Percentiles rank a stretch among this genome's conserved stretches.
phyloP scores from a whole-genome alignment of 2,113 vertebrate genomes.

The Chitala chitala region DNA sequence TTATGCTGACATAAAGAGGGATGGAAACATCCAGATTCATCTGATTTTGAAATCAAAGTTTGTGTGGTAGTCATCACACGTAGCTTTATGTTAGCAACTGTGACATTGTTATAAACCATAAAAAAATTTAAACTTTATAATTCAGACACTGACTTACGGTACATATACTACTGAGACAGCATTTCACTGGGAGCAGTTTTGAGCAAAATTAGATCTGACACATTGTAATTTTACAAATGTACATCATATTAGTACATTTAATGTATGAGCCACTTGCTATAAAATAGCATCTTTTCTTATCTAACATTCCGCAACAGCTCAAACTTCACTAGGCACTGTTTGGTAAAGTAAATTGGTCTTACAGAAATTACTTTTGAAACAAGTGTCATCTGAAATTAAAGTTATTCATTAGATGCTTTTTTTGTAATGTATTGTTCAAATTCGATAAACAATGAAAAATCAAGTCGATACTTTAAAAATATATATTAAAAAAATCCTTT shows the following conservation, averaged over 20 bases:
- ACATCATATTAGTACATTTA: too few relatives aligned
- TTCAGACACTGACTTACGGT: neutral
- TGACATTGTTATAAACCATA: too few relatives aligned
- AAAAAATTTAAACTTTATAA: neutral
- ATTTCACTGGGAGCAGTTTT: neutral
- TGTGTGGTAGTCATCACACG: neutral
- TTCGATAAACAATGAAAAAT: too few relatives aligned
- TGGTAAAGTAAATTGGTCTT: neutral
- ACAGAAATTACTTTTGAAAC: neutral
- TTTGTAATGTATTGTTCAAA: neutral
- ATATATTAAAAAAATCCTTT: too few relatives aligned
- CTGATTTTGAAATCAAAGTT: too few relatives aligned
- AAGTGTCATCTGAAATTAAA: neutral
- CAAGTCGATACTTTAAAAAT: neutral
- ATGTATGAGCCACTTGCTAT: neutral
- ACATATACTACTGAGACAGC: neutral
- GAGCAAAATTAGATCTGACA: too few relatives aligned
- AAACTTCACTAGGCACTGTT: neutral
- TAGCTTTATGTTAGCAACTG: neutral
- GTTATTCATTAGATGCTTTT: neutral
- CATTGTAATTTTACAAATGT: too few relatives aligned
- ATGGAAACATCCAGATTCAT: too few relatives aligned
- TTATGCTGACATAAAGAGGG: too few relatives aligned
- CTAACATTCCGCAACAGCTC: neutral
- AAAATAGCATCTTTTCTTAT: neutral